Percentiles rank a stretch among this genome's conserved stretches.
phyloP scores from a whole-genome alignment of 2,113 vertebrate species.

The Phylloscopus trochiloides region DNA sequence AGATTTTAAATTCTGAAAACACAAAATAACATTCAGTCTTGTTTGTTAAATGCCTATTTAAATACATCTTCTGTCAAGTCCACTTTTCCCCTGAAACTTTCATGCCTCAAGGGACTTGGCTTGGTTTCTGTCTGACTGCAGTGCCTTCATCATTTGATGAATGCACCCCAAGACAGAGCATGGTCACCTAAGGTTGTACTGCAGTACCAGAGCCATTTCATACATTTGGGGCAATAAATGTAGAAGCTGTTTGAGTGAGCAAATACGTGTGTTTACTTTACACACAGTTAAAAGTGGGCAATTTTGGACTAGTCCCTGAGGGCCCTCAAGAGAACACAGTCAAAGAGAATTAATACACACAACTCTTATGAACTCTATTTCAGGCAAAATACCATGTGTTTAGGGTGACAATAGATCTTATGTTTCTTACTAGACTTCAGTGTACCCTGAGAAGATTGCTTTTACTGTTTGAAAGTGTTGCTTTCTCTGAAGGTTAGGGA shows the following conservation, averaged over 20 bases:
- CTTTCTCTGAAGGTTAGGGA: background rate
- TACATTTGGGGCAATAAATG: background rate
- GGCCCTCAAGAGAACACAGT: background rate
- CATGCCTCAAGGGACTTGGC: background rate
- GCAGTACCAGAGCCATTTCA: background rate
- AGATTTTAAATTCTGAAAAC: background rate
- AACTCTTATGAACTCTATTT: background rate
- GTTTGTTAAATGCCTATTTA: background rate
- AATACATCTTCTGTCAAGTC: background rate
- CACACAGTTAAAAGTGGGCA: background rate
- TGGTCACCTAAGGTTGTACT: background rate
- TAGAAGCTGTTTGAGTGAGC: background rate
- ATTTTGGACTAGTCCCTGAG: background rate
- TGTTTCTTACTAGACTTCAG: background rate
- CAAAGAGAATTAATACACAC: background rate
- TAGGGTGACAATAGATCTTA: background rate
- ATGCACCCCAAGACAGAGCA: background rate
- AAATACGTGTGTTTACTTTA: slow-evolving; percentile 20
- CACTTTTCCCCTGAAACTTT: background rate
- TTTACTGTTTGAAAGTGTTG: background rate
- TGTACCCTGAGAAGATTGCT: background rate
- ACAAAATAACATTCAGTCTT: background rate
- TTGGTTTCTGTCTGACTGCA: background rate
- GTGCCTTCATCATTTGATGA: background rate
- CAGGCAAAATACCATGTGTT: background rate